Conservation (phyloP, 2,113 vertebrate genomes). For the Elephantulus edwardii region DNA sequence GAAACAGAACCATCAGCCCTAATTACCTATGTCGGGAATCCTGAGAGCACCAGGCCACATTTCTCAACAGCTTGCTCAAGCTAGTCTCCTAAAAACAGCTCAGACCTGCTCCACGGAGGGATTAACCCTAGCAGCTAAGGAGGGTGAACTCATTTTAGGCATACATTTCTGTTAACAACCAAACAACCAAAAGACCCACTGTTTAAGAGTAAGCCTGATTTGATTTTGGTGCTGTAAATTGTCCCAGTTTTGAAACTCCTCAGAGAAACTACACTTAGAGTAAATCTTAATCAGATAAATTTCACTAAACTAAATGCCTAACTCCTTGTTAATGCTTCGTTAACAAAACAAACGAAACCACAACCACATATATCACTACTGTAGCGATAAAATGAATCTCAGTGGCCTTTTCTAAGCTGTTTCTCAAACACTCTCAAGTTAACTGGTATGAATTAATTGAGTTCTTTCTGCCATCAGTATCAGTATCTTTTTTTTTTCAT, state of each 20-base stretch:
- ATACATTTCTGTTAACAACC: conserved; percentile 34
- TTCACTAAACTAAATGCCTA: not conserved
- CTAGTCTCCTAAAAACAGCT: conserved; percentile 38
- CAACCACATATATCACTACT: not conserved
- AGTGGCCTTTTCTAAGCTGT: not conserved
- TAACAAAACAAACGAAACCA: not conserved
- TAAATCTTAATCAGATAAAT: conserved; percentile 37
- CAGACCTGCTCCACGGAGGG: not conserved
- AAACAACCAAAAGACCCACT: conserved; percentile 37
- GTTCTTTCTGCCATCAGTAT: not conserved
- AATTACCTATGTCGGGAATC: conserved; percentile 66
- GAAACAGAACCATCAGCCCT: conserved; percentile 65
- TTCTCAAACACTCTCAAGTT: not conserved
- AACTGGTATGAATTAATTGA: not conserved
- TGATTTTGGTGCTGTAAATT: not conserved
- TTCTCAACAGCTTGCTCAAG: conserved; percentile 60
- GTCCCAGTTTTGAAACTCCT: not conserved
- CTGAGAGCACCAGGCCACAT: not conserved
- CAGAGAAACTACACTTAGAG: not conserved
- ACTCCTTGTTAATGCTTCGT: not conserved
- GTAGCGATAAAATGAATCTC: not conserved
- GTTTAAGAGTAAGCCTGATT: not conserved
- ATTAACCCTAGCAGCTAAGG: not conserved
- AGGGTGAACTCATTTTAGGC: conserved; percentile 14
- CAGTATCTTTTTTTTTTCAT: not conserved